Evolutionary conservation across 2,113 vertebrate genomes (phyloP).

Genomic region (Stigmatopora argus): DNA sequence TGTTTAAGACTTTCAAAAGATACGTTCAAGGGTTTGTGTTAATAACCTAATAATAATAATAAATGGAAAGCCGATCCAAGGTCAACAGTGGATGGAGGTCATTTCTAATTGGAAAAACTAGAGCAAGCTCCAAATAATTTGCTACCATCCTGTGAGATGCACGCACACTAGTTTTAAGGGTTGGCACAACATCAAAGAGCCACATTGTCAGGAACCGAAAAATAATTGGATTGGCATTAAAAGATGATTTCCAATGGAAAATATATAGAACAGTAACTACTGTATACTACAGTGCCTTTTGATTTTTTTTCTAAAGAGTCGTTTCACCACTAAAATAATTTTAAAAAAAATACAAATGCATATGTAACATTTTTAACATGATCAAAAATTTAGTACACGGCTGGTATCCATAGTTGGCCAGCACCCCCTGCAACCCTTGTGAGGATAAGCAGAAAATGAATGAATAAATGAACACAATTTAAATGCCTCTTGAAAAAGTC

Average conservation of each 20-base stretch:
- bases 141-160: constrained; percentile 54
- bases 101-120: constrained; percentile 62
- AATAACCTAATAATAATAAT: constrained; percentile 73
- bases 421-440: too few relatives aligned
- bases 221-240: not conserved
- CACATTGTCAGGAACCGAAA: constrained; percentile 10
- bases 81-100: constrained; percentile 62
- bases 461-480: too few relatives aligned
- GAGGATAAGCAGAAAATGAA: too few relatives aligned
- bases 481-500: too few relatives aligned
- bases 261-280: not conserved
- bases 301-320: not conserved
- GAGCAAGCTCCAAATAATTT: constrained; percentile 51
- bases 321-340: not conserved
- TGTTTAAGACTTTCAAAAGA: constrained; percentile 74
- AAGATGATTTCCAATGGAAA: not conserved
- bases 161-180: constrained; percentile 31
- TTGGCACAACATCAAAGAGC: constrained; percentile 38
- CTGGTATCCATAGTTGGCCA: too few relatives aligned
- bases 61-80: constrained; percentile 65
- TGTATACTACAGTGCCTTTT: not conserved
- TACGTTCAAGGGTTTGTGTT: constrained; percentile 69
- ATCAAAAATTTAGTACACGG: not conserved
- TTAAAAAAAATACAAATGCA: too few relatives aligned
- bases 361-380: not conserved